Conservation (phyloP, 2,888 invertebrate species). For the Brachypalpus laphriformis region DNA sequence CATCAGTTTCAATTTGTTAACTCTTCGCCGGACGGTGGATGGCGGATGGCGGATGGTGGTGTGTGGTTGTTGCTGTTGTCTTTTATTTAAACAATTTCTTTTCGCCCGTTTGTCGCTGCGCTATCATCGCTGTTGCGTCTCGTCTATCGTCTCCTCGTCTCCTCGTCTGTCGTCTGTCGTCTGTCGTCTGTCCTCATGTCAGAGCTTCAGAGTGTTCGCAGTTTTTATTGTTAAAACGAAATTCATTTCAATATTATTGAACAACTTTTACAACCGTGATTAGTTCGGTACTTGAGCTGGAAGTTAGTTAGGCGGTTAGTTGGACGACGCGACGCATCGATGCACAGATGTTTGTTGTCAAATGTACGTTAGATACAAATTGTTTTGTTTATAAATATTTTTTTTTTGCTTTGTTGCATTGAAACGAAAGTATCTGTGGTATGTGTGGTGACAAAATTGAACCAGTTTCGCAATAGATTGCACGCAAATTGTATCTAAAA, state of each 20-base stretch:
- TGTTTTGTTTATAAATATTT: neutral
- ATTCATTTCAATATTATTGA: slow-evolving; percentile 5
- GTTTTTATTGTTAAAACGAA: neutral
- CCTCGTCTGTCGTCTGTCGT: neutral
- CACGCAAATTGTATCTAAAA: neutral
- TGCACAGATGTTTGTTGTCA: neutral
- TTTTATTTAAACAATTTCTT: neutral
- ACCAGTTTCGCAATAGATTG: slow-evolving; percentile 4
- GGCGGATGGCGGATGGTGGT: no score
- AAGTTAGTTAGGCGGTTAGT: neutral
- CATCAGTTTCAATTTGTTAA: neutral
- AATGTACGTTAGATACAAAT: neutral
- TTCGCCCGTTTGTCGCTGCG: neutral
- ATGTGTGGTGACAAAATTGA: neutral
- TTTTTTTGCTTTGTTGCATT: neutral
- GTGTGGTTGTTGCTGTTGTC: no score
- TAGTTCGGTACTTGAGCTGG: slow-evolving; percentile 23
- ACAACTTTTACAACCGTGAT: slow-evolving; percentile 10
- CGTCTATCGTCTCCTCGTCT: no score
- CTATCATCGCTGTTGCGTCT: neutral
- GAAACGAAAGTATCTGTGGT: neutral
- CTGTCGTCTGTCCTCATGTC: neutral
- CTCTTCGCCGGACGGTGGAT: neutral
- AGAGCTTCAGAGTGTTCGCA: slow-evolving; percentile 6
- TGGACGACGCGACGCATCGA: neutral